phyloP scores from a whole-genome alignment of 1,140 invertebrate species.

The Meloidogyne hapla region DNA sequence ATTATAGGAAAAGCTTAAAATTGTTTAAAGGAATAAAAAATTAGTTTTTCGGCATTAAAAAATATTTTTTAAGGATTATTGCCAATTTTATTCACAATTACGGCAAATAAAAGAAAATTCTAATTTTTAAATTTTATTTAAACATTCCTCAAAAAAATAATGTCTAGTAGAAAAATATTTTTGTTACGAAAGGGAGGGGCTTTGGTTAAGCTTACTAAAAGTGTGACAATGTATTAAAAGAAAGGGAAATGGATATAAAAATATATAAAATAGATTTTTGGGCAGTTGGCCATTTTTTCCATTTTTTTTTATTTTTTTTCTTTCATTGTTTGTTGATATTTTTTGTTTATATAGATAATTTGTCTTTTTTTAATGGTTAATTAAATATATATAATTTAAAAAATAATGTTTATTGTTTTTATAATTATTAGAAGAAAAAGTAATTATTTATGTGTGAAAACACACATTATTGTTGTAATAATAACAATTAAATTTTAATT shows the following conservation, averaged over 20 bases:
- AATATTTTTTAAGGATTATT: too few relatives aligned
- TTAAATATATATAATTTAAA: not conserved
- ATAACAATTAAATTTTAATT: too few relatives aligned
- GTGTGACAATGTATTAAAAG: not conserved
- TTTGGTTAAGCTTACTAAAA: not conserved
- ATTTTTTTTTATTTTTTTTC: not conserved
- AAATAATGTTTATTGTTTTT: too few relatives aligned
- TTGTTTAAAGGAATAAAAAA: too few relatives aligned
- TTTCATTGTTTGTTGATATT: not conserved
- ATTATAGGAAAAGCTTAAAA: too few relatives aligned
- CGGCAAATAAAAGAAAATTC: too few relatives aligned
- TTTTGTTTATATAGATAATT: not conserved
- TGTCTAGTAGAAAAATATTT: not conserved
- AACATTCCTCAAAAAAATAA: not conserved
- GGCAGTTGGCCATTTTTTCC: not conserved
- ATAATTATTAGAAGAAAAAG: too few relatives aligned
- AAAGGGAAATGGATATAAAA: not conserved
- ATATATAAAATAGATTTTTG: constrained; percentile 3
- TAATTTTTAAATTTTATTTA: not conserved
- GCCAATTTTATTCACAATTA: too few relatives aligned
- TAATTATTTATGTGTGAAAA: too few relatives aligned
- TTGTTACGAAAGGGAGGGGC: not conserved
- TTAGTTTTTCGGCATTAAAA: too few relatives aligned
- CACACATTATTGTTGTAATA: too few relatives aligned
- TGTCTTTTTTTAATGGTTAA: constrained; percentile 1